Base-by-base conservation (phyloP, 2,888 invertebrate species). In the Fragum fragum region DNA sequence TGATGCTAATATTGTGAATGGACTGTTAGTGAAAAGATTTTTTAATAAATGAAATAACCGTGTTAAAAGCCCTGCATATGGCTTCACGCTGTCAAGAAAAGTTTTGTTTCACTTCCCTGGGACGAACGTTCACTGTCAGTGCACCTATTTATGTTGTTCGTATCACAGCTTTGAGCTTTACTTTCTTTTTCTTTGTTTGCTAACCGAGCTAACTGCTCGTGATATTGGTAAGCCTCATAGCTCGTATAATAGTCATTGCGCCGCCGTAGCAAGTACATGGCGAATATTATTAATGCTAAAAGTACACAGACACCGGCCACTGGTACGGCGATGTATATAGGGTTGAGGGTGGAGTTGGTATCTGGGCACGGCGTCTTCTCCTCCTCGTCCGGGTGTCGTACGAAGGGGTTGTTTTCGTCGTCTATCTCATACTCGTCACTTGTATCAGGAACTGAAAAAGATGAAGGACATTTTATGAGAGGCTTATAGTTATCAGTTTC, bases 261-360 rank as follows among this genome's bases (percentile, higher is more conserved):
- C 28, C 93, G 85, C 23, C 93, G 86, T 47, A 94, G 86, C 9
- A 94, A 88, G 71, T 93, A 93, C 86, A 94, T 92, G 68, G 94
- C 94, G 78, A 94, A 93, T 76, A 94, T 91, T 47, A 93, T 92
- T 11, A 94, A 91, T 23, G 93, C 92, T 36, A 94, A 79, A 26
- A 94, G 88, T 26, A 94, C 92, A 81, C 93, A 93, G 2, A 93
- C 91, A 1, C 94, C 94, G 0, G 93, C 93, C 16, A 94, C 91
- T 1, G 94, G 93, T 7, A 94, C 94, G 0, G 93, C 93, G 47
- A 94, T 93, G 85, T 94, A 94, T 29, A 94, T 92, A 2, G 94
- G 94, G 88, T 94, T 94, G 61, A 91, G 89, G 70, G 86, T 89
- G 18, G 87, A 82, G 36, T 52, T 79, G 29, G 75, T 36, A 61